Conservation (phyloP, 2,888 invertebrate genomes). For the Galerucella pusilla region DNA sequence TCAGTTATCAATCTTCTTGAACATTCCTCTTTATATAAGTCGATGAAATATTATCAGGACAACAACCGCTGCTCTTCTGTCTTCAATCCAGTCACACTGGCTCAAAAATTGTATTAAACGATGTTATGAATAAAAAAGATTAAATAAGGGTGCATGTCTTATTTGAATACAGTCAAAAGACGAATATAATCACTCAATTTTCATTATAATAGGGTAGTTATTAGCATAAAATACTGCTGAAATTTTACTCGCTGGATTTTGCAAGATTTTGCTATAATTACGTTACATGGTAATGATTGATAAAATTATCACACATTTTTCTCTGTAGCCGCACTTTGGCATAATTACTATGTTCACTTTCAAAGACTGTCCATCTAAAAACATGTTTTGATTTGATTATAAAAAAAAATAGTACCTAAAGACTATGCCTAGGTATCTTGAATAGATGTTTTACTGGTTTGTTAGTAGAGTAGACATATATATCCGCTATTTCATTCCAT, state of each 20-base stretch:
- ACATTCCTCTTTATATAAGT: conserved; percentile 55
- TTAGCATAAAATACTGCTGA: conserved; percentile 43
- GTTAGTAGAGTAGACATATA: no score
- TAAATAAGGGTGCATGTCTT: conserved; percentile 49
- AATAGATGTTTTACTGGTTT: no score
- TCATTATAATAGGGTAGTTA: conserved; percentile 43
- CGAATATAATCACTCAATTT: conserved; percentile 45
- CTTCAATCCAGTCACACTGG: conserved; percentile 45
- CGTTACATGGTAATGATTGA: no score
- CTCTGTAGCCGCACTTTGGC: no score
- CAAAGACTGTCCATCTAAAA: no score
- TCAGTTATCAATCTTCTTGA: conserved; percentile 62
- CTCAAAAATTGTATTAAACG: conserved; percentile 54
- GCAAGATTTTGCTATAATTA: background rate
- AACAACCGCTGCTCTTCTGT: conserved; percentile 53
- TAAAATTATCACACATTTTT: no score
- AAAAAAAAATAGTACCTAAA: no score
- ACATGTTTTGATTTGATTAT: no score
- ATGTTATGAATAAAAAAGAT: conserved; percentile 55
- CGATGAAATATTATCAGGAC: conserved; percentile 59
- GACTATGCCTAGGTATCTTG: no score
- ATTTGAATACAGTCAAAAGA: conserved; percentile 43
- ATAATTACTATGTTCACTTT: no score
- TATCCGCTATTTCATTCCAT: no score
- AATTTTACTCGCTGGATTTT: background rate